Conservation (phyloP, 2,113 vertebrate species). For the Eurypyga helias region DNA sequence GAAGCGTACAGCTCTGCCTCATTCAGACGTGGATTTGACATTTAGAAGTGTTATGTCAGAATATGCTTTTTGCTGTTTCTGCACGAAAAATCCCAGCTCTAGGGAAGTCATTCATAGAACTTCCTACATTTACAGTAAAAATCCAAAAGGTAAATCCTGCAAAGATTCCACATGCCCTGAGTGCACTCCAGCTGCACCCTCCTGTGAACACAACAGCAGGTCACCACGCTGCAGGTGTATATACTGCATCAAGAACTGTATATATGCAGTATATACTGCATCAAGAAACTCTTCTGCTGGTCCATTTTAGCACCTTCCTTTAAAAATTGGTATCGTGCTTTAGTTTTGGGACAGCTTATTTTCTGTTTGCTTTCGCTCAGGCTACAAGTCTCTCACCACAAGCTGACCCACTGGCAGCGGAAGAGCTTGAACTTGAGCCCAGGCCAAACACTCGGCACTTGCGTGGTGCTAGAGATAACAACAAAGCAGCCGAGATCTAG, state of each 20-base stretch:
- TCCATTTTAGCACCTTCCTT: background rate
- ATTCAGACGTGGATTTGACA: background rate
- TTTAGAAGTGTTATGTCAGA: background rate
- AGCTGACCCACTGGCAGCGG: too few species aligned
- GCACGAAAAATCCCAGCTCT: background rate
- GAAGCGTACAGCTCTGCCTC: background rate
- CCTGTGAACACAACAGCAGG: rapidly evolving
- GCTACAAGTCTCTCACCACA: background rate
- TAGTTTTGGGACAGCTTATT: background rate
- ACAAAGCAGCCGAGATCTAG: background rate
- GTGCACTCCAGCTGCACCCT: background rate
- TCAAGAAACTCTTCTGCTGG: background rate
- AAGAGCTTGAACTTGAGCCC: background rate
- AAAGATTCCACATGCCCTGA: rapidly evolving
- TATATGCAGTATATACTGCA: background rate
- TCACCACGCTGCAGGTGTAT: too few species aligned
- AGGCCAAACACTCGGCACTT: background rate
- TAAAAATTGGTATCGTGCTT: background rate
- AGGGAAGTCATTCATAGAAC: background rate
- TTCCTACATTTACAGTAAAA: background rate
- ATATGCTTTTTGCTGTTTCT: background rate
- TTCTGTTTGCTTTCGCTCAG: background rate
- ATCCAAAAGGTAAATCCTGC: background rate
- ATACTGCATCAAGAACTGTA: background rate
- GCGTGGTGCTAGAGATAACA: background rate